Evolutionary conservation across 2,888 invertebrate species (phyloP), one percentile per base, ranked within the genome.

Genomic region (Teleogryllus oceanicus): DNA sequence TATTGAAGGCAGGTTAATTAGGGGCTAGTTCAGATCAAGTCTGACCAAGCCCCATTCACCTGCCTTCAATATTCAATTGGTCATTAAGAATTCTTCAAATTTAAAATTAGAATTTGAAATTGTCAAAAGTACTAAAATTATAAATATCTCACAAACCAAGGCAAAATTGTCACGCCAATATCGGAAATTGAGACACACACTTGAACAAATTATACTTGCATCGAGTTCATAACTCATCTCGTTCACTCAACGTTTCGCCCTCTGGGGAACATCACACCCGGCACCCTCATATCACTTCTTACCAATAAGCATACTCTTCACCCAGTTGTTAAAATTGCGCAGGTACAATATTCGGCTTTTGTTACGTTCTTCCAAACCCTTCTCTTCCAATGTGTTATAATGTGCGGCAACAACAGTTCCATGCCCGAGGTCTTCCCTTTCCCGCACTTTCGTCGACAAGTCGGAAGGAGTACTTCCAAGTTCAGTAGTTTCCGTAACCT

Each of bases 241-340:
- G n/a, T n/a, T n/a, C 8, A 37, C 37, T 37, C 37, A 37, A 37
- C 5, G 37, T 8, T 37, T 37, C 37, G 8, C 37, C 37, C 37
- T 37, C 37, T 8, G 37, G 37, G 8, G 37, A 37, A 37, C 37
- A 5, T 37, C 37, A 8, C 37, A 37, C 37, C 37, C 37, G 37
- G 37, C 37, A 37, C 37, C 37, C 5, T 37, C 37, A 5, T 5
- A 37, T 5, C 37, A 37, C 37, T 37, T 37, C 88, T 94, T 92
- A 90, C 95, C 93, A 84, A 99, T 98, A 1, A 98, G 89, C 89
- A 96, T 95, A 87, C 96, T 96, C 89, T 99, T 99, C 18, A 98
- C 93, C 99, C 99, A 99, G 87, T 99, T 99, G 87, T 99, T 99
- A 86, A 99, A 98, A 88, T 98, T 99, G 83, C 99, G 90, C 89